phyloP scores from a whole-genome alignment of 53 echinoderm and acorn worm genomes.

The Glandiceps talaboti region DNA sequence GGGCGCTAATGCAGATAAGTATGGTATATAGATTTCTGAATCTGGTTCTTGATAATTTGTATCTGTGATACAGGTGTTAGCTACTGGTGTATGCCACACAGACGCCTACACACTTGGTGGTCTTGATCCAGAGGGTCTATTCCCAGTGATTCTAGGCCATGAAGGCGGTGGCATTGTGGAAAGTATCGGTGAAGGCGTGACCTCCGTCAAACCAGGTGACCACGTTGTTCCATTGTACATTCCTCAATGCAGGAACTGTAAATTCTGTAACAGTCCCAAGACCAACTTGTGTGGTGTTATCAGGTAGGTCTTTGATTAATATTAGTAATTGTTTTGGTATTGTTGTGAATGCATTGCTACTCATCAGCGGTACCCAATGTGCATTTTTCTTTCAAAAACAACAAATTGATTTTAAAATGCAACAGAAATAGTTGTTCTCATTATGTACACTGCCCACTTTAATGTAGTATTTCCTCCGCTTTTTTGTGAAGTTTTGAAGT shows the following conservation, averaged over 20 bases:
- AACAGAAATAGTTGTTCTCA: no score
- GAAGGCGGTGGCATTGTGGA: conserved; percentile 95
- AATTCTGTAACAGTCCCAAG: conserved; percentile 81
- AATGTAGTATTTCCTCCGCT: no score
- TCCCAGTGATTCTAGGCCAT: conserved; percentile 93
- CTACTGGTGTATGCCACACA: conserved; percentile 96
- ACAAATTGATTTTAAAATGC: no score
- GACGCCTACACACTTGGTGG: conserved; percentile 92
- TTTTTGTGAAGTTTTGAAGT: no score
- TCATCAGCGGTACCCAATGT: no score
- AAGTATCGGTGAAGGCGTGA: conserved; percentile 82
- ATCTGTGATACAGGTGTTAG: conserved; percentile 58
- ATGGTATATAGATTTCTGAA: no score
- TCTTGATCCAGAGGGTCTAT: conserved; percentile 72
- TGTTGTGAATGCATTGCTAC: no score
- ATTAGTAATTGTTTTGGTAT: no score
- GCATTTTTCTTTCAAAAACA: no score
- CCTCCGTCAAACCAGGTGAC: conserved; percentile 62
- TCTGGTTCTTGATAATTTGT: no score
- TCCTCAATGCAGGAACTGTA: conserved; percentile 84
- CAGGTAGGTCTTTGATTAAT: conserved; percentile 51
- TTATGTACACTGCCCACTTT: no score
- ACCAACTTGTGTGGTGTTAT: conserved; percentile 76
- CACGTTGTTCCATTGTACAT: conserved; percentile 93
- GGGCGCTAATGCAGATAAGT: no score